These are phyloP conservation scores for Caenorhabditis elegans DNA, from an alignment of 1,140 invertebrate genomes.

Conservation along the genomic window DNA sequence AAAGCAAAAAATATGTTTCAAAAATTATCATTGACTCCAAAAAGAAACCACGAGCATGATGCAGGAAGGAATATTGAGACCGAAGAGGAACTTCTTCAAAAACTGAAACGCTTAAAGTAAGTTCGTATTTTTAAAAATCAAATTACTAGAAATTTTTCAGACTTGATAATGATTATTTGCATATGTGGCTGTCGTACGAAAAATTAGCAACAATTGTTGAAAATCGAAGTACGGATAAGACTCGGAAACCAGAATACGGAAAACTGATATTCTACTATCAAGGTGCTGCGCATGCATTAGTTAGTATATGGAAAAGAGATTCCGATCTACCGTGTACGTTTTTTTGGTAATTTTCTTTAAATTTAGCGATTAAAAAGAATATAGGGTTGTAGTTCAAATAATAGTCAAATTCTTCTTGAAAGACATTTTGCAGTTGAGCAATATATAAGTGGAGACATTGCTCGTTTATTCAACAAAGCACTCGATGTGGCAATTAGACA, in stretches of 20 bases:
- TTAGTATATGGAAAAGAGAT: background rate
- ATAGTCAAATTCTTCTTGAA: too few species aligned
- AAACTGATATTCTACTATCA: slow-evolving; percentile 17
- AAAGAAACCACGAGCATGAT: background rate
- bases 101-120: background rate
- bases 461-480: background rate
- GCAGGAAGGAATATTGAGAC: background rate
- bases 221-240: background rate
- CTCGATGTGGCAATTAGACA: background rate
- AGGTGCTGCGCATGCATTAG: background rate
- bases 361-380: too few species aligned
- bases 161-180: background rate
- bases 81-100: background rate
- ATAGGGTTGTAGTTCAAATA: background rate
- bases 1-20: slow-evolving; percentile 10
- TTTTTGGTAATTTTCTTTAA: background rate
- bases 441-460: background rate
- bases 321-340: background rate
- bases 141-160: background rate
- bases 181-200: background rate
- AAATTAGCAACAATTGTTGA: background rate
- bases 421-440: slow-evolving; percentile 18
- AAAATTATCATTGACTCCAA: background rate
- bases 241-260: background rate
- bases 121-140: background rate